A percentile compares a stretch with the other conserved stretches of the same genome.
phyloP scores from a whole-genome alignment of 1,140 invertebrate genomes.

The Metaphire vulgaris region DNA sequence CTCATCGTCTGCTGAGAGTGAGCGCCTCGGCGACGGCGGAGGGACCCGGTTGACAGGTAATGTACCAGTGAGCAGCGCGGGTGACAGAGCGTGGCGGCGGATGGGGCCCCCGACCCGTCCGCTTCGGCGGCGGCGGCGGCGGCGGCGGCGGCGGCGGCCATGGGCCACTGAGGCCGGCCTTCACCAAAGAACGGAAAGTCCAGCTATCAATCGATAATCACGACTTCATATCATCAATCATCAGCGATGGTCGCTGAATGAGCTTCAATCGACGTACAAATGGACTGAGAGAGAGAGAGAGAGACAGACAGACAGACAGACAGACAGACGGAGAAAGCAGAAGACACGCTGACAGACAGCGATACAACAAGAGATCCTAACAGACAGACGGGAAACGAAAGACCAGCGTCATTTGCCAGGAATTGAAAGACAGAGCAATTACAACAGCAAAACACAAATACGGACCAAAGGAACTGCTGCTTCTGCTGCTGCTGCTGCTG shows the following conservation, averaged over 20 bases:
- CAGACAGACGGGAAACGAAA: background rate
- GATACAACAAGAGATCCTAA: background rate
- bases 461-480: background rate
- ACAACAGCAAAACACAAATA: background rate
- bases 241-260: background rate
- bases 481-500: too few relatives aligned
- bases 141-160: background rate
- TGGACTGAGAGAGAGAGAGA: background rate
- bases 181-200: background rate
- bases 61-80: background rate
- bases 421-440: background rate
- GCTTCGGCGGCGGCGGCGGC: too few relatives aligned
- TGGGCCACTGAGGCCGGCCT: background rate
- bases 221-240: background rate
- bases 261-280: background rate
- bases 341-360: background rate
- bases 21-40: background rate
- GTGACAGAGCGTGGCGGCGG: background rate
- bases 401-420: too few relatives aligned
- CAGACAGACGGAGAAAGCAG: background rate
- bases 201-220: background rate
- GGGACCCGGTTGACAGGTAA: background rate
- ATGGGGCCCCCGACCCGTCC: background rate
- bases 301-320: background rate
- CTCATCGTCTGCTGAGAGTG: too few relatives aligned